Evolutionary conservation across 2,888 invertebrate species (phyloP), one percentile per base, ranked within the genome.

Genomic region (Trissolcus brochymenae): DNA sequence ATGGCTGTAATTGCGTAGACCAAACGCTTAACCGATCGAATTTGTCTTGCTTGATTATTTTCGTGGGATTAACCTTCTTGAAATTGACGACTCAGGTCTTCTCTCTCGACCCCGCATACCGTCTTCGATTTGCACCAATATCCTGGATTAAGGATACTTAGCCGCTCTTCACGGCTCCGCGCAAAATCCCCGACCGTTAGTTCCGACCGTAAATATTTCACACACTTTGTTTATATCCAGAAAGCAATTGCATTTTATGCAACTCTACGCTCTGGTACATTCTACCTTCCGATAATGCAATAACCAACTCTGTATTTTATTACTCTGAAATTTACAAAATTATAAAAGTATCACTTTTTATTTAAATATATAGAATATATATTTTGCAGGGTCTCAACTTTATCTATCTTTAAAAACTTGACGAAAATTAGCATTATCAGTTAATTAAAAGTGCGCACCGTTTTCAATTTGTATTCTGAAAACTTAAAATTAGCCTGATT

Each of bases 71-170:
- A 72, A 77, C 59, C 51, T 68, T 64, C 64, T 71, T 54, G 62
- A 62, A 72, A 71, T 66, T 71, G 41, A 55, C 71, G 59, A 43
- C 51, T 56, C 61, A 50, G 65, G 50, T 14, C 50, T 53, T 43
- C 57, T 53, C 40, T 21, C 41, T 11, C 53, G 21, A 46, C 40
- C 59, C 49, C 61, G 59, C 59, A 40, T 53, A 61, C 67, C 67
- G 46, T 60, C 67, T 77, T 77, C 73, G 72, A 73, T 68, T 65
- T 60, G 55, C 73, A 68, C 77, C 77, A 77, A 77, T 77, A 77
- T 77, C 77, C 77, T 60, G 77, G 77, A 73, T 77, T 77, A 77
- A 73, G 73, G 68, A 65, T 77, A 77, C 68, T 73, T 68, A 73
- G 68, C 35, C 9, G 35, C 64, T 76, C 72, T 72, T 67, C 64